Conservation (phyloP, 2,797 vertebrate species). For the Gadopsis bispinosus region DNA sequence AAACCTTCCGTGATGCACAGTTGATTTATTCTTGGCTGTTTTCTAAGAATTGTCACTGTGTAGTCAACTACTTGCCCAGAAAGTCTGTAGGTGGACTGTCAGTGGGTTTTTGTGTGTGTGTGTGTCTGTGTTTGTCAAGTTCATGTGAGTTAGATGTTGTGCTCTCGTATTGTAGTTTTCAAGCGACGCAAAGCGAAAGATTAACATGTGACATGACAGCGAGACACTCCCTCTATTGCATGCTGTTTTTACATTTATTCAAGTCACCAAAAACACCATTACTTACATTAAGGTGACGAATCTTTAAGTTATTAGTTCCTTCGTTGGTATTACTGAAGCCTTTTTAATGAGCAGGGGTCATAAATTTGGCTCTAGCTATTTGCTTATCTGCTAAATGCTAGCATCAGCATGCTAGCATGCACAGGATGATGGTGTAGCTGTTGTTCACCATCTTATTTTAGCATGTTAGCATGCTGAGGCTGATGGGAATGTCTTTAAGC, state of each 20-base stretch:
- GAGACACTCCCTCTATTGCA: not conserved
- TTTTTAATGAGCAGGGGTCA: not conserved
- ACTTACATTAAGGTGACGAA: not conserved
- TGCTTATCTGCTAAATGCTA: not conserved
- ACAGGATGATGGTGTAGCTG: not conserved
- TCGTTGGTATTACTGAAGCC: not conserved
- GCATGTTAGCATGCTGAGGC: too few relatives aligned
- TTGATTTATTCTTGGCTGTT: not conserved
- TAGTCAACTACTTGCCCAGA: slow-evolving; percentile 37
- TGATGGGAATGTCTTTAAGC: not conserved
- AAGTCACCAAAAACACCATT: slow-evolving; percentile 1
- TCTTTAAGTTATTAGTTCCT: not conserved
- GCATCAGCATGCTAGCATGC: too few relatives aligned
- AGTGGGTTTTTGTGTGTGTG: not conserved
- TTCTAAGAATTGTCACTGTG: slow-evolving; percentile 5
- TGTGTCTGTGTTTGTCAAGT: slow-evolving; percentile 29
- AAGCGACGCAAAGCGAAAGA: slow-evolving; percentile 6
- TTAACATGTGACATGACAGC: slow-evolving; percentile 35
- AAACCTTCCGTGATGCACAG: slow-evolving; percentile 7
- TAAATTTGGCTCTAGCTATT: not conserved
- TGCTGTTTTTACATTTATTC: slow-evolving; percentile 55
- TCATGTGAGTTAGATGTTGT: slow-evolving; percentile 29
- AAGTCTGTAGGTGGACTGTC: slow-evolving; percentile 25
- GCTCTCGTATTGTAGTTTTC: slow-evolving; percentile 15
- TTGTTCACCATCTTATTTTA: not conserved